phyloP scores from a whole-genome alignment of 2,888 invertebrate genomes.

The Ophion obscuratus region DNA sequence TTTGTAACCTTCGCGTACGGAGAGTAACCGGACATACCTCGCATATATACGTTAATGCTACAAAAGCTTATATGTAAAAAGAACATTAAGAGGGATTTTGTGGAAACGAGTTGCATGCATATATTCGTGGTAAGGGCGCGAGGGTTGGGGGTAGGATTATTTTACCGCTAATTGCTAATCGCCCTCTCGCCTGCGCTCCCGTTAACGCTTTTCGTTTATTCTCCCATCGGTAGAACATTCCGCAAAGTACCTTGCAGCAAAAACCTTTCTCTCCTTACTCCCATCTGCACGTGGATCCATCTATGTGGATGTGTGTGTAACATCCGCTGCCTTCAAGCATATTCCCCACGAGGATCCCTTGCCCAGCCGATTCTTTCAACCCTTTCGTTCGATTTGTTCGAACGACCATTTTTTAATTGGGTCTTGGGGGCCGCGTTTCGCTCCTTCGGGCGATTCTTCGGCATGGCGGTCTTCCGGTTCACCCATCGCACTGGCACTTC shows the following conservation, averaged over 20 bases:
- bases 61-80: constrained; percentile 46
- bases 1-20: background rate
- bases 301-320: background rate
- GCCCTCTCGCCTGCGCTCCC: constrained; percentile 45
- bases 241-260: constrained; percentile 28
- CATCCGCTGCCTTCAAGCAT: background rate
- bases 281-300: background rate
- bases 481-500: constrained; percentile 56
- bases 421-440: constrained; percentile 26
- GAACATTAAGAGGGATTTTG: constrained; percentile 54
- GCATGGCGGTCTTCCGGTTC: constrained; percentile 58
- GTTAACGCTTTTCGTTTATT: constrained; percentile 66
- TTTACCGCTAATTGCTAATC: constrained; percentile 66
- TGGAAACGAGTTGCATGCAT: constrained; percentile 26
- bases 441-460: constrained; percentile 62
- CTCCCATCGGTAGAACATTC: constrained; percentile 55
- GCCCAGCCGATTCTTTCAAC: constrained; percentile 41
- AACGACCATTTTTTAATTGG: constrained; percentile 68
- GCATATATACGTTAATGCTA: constrained; percentile 8
- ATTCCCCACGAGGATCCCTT: background rate
- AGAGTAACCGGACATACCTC: background rate
- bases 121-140: constrained; percentile 1
- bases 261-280: constrained; percentile 11
- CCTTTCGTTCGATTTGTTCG: constrained; percentile 43
- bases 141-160: constrained; percentile 53